phyloP scores from a whole-genome alignment of 2,797 vertebrate genomes.

The Ctenosaura bakeri region DNA sequence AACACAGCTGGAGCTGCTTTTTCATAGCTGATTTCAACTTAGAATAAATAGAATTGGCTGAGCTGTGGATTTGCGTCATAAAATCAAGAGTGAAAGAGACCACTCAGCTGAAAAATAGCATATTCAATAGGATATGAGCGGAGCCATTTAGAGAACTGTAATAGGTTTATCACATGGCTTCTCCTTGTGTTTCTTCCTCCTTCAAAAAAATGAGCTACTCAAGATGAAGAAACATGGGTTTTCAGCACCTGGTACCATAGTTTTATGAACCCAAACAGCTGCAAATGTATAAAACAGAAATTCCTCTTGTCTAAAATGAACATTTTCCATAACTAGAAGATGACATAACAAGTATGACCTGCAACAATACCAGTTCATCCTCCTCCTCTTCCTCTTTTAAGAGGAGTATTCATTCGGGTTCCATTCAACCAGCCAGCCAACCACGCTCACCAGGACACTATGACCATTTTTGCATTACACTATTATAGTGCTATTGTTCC shows the following conservation, averaged over 20 bases:
- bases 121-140: constrained; percentile 25
- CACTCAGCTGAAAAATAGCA: constrained; percentile 35
- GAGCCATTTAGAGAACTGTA: constrained; percentile 36
- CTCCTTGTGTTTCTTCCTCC: constrained; percentile 16
- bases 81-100: constrained; percentile 50
- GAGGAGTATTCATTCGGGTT: neutral
- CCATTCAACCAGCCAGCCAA: neutral
- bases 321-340: neutral
- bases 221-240: constrained; percentile 31
- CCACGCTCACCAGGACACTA: neutral
- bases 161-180: neutral
- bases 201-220: neutral
- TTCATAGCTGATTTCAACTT: constrained; percentile 29
- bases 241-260: constrained; percentile 18
- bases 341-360: neutral
- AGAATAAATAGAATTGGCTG: constrained; percentile 25
- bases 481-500: too few species aligned
- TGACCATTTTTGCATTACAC: neutral
- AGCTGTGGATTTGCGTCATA: constrained; percentile 14
- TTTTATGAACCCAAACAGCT: constrained; percentile 12
- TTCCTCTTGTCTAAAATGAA: constrained; percentile 12
- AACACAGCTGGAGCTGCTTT: constrained; percentile 51
- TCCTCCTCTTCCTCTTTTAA: neutral
- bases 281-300: neutral
- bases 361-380: neutral